Evolutionary conservation across 1,140 invertebrate species (phyloP).

Genomic region (Potamilus streckersoni): DNA sequence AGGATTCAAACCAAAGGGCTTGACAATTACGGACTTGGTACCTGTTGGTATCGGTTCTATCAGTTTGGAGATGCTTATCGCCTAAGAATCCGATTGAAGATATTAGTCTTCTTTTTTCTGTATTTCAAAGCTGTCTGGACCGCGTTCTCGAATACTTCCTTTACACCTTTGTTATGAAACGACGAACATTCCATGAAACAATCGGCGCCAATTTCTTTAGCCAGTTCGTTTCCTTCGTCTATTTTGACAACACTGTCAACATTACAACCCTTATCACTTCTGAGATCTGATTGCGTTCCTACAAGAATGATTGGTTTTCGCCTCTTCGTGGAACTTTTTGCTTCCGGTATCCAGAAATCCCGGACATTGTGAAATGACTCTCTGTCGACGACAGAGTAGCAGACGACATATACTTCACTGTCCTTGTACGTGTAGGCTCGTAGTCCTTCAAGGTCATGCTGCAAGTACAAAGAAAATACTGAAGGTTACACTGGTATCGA

Average conservation of each 20-base stretch:
- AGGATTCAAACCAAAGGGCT: no score
- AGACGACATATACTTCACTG: constrained; percentile 98
- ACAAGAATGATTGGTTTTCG: constrained; percentile 87
- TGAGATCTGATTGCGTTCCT: constrained; percentile 61
- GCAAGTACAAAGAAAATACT: constrained; percentile 32
- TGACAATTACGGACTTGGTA: no score
- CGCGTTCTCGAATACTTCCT: constrained; percentile 90
- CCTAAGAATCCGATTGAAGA: constrained; percentile 47
- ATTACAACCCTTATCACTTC: constrained; percentile 13
- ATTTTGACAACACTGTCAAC: constrained; percentile 77
- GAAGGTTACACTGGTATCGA: no score
- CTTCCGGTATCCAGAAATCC: constrained; percentile 80
- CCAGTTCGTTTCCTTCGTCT: constrained; percentile 80
- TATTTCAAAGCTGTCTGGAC: constrained; percentile 78
- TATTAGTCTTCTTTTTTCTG: constrained; percentile 48
- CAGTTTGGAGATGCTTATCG: neutral
- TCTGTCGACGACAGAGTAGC: constrained; percentile 98
- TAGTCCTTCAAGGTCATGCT: constrained; percentile 91
- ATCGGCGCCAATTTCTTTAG: constrained; percentile 79
- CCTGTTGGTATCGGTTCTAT: no score
- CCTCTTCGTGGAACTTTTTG: constrained; percentile 85
- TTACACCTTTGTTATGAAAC: constrained; percentile 88
- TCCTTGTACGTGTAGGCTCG: constrained; percentile 95
- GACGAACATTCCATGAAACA: constrained; percentile 92
- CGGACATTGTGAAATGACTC: constrained; percentile 98